These are phyloP conservation scores for Papilio polytes DNA, from an alignment of 1,140 invertebrate species.

Conservation along the genomic window DNA sequence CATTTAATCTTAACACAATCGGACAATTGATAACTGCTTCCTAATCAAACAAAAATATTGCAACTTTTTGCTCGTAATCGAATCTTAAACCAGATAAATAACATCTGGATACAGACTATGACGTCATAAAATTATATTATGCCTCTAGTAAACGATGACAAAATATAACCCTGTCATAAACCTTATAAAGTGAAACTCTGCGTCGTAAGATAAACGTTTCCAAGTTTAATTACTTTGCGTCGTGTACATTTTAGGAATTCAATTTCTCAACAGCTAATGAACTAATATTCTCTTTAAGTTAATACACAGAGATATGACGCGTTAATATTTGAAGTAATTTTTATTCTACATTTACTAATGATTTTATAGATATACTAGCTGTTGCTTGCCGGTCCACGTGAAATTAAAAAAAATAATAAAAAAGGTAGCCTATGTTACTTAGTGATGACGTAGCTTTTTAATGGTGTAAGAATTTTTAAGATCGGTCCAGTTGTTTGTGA, in stretches of 20 bases:
- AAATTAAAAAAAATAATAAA: no score
- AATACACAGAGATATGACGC: neutral
- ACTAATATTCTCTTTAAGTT: neutral
- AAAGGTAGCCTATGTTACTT: no score
- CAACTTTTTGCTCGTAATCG: neutral
- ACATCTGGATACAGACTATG: neutral
- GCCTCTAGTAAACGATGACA: neutral
- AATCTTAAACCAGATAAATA: neutral
- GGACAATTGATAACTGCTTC: no score
- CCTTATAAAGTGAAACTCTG: neutral
- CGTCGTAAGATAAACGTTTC: conserved; percentile 11
- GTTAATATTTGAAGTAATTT: neutral
- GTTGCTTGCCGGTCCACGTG: no score
- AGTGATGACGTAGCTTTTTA: no score
- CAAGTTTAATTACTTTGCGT: conserved; percentile 9
- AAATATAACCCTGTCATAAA: neutral
- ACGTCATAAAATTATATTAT: neutral
- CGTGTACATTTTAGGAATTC: neutral
- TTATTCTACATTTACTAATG: neutral
- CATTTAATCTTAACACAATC: no score
- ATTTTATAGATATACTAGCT: no score
- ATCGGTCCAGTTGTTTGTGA: no score
- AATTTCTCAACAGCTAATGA: neutral
- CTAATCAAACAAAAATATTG: neutral
- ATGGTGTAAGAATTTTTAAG: no score